phyloP scores from a whole-genome alignment of 2,888 invertebrate species.

The Andrena bicolor region DNA sequence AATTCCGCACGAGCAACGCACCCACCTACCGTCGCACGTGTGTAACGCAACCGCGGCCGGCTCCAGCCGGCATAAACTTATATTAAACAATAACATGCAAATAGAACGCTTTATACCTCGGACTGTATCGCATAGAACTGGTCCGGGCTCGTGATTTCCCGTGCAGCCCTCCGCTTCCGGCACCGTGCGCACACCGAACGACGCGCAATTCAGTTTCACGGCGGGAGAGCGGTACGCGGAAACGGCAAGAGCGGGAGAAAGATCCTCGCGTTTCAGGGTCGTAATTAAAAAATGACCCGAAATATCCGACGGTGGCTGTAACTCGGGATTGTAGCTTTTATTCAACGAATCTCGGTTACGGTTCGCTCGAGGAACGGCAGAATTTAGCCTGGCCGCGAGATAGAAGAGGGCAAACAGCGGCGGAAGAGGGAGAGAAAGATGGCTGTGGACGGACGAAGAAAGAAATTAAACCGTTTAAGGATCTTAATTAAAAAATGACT shows the following conservation, averaged over 20 bases:
- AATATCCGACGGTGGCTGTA: conserved; percentile 48
- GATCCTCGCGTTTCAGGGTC: conserved; percentile 12
- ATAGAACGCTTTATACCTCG: conserved; percentile 74
- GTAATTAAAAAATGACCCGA: conserved; percentile 60
- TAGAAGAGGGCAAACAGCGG: background rate
- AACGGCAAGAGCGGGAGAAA: background rate
- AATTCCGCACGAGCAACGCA: conserved; percentile 10
- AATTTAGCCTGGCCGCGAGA: conserved; percentile 4
- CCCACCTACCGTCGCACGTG: background rate
- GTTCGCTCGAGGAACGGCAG: conserved; percentile 9
- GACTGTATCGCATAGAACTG: conserved; percentile 9
- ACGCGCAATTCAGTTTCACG: background rate
- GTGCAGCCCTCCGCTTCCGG: background rate
- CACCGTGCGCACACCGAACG: conserved; percentile 7
- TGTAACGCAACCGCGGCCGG: conserved; percentile 38
- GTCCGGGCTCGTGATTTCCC: conserved; percentile 27
- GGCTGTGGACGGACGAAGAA: conserved; percentile 13
- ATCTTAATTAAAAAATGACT: conserved; percentile 72
- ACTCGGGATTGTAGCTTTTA: conserved; percentile 43
- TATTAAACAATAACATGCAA: conserved; percentile 83
- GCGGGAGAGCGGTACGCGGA: background rate
- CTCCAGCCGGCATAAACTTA: conserved; percentile 77
- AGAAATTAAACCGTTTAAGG: conserved; percentile 52
- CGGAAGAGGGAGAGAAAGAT: conserved; percentile 1
- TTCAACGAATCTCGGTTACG: conserved; percentile 45